These are phyloP conservation scores for Artemisiospiza belli DNA, from an alignment of 2,113 vertebrate species.

Conservation along the genomic window DNA sequence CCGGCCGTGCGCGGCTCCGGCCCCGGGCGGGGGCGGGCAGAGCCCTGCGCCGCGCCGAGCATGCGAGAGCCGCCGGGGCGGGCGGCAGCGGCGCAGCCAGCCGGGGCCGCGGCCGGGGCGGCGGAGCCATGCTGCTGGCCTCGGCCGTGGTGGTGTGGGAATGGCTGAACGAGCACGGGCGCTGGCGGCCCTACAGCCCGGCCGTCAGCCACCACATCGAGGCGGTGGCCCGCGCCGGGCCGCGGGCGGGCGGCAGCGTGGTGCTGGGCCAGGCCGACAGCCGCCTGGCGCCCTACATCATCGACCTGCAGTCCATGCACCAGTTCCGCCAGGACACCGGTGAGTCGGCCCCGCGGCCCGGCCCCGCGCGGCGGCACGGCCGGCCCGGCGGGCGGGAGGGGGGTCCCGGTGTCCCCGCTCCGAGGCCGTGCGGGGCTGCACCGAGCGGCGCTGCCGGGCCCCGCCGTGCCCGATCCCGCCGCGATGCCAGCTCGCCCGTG, in stretches of 20 bases:
- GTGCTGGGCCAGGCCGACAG: constrained; percentile 93
- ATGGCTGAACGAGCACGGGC: constrained; percentile 80
- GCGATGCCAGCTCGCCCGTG: neutral
- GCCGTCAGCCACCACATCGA: constrained; percentile 96
- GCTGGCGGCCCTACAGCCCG: constrained; percentile 95
- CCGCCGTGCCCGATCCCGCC: neutral
- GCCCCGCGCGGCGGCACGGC: neutral
- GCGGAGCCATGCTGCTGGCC: neutral
- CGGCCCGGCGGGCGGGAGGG: neutral
- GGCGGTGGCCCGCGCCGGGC: constrained; percentile 90
- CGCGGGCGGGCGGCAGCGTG: constrained; percentile 88
- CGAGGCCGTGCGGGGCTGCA: neutral
- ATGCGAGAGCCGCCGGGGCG: neutral
- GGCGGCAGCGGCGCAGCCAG: neutral
- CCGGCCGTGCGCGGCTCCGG: too few species aligned
- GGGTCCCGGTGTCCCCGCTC: neutral
- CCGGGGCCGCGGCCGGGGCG: neutral
- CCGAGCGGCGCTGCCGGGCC: neutral
- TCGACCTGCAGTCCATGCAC: constrained; percentile 94
- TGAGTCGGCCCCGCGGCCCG: constrained; percentile 63
- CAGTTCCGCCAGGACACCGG: constrained; percentile 95
- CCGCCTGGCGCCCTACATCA: constrained; percentile 90
- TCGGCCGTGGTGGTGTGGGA: neutral
- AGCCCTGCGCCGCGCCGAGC: neutral
- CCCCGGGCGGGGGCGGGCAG: too few species aligned